Evolutionary conservation across 1,140 invertebrate genomes (phyloP).

Genomic region (Scaptomyza montana): DNA sequence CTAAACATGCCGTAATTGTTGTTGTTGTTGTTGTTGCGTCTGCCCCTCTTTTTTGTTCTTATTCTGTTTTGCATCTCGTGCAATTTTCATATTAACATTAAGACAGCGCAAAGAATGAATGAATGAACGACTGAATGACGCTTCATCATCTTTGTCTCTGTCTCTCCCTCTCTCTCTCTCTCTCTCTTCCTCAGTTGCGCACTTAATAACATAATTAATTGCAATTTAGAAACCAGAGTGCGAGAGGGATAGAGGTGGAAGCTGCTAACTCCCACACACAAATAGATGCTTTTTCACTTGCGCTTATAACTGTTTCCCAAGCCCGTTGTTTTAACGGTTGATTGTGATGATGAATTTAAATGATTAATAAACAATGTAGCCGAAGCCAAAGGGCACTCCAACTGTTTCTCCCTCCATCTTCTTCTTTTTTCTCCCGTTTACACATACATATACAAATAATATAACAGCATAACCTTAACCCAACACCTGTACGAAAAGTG

Average conservation of each 20-base stretch:
- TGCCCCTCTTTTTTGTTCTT: constrained; percentile 1
- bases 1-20: constrained; percentile 40
- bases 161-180: background rate
- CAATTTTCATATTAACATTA: constrained; percentile 81
- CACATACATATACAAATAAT: background rate
- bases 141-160: constrained; percentile 34
- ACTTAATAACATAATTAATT: constrained; percentile 75
- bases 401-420: constrained; percentile 4
- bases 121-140: constrained; percentile 43
- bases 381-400: constrained; percentile 45
- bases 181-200: background rate
- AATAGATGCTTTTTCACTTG: constrained; percentile 69
- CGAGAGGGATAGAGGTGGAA: constrained; percentile 6
- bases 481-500: constrained; percentile 60
- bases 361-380: constrained; percentile 77
- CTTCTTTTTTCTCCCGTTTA: background rate
- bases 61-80: constrained; percentile 53
- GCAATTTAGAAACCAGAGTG: constrained; percentile 68
- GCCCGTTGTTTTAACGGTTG: constrained; percentile 81
- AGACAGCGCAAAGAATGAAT: constrained; percentile 48
- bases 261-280: constrained; percentile 40
- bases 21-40: constrained; percentile 13
- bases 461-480: constrained; percentile 30
- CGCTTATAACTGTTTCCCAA: constrained; percentile 75
- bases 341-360: constrained; percentile 82